Evolutionary conservation across 2,113 vertebrate genomes (phyloP).

Genomic region (Brienomyrus longianalis): DNA sequence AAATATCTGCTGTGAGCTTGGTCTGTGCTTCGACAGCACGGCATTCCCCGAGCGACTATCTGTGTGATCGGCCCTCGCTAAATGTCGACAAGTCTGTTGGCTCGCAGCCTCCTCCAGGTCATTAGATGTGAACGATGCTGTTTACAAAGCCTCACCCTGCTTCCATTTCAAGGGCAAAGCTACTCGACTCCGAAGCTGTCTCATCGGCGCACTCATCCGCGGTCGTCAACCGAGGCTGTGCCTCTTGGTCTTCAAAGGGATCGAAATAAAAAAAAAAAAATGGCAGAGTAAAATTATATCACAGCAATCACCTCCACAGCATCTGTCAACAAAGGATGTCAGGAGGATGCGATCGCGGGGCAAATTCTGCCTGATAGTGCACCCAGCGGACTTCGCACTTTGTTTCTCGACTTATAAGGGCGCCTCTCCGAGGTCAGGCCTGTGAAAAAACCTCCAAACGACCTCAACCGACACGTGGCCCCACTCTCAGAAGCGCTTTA

Average conservation of each 20-base stretch:
- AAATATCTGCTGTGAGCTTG: not conserved
- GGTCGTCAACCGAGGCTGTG: not conserved
- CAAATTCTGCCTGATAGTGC: not conserved
- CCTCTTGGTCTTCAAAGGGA: not conserved
- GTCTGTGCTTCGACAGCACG: not conserved
- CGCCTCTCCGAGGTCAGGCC: not conserved
- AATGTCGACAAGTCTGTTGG: not conserved
- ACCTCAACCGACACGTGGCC: not conserved
- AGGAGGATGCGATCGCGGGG: not conserved
- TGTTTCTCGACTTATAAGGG: not conserved
- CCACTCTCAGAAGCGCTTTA: not conserved
- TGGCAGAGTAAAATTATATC: not conserved
- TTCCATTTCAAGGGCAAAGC: not conserved
- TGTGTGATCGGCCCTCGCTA: not conserved
- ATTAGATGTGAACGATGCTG: not conserved
- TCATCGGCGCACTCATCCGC: not conserved
- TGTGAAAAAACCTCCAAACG: constrained; percentile 13
- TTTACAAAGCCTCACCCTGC: not conserved
- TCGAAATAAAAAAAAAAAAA: not conserved
- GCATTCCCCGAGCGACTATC: not conserved
- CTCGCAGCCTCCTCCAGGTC: not conserved
- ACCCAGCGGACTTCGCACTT: not conserved
- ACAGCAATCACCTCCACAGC: not conserved
- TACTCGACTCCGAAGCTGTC: not conserved
- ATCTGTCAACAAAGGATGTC: not conserved